Evolutionary conservation across 2,888 invertebrate genomes (phyloP).

Genomic region (Agrypnus murinus): DNA sequence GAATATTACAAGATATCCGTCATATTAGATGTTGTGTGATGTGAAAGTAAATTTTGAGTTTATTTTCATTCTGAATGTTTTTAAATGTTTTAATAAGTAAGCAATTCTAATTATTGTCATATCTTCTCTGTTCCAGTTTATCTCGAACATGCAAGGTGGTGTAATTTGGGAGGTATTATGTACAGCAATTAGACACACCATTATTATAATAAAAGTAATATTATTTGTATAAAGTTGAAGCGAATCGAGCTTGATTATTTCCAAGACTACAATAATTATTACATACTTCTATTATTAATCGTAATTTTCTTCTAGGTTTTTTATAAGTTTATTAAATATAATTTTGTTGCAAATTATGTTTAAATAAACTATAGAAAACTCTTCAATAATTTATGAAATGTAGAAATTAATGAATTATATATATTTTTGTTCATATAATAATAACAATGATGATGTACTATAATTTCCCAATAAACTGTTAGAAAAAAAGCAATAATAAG

Average conservation of each 20-base stretch:
- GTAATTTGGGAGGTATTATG: slow-evolving; percentile 8
- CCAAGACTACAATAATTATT: neutral
- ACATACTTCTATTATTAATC: neutral
- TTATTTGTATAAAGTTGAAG: neutral
- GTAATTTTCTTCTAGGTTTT: no score
- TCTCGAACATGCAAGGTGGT: slow-evolving; percentile 4
- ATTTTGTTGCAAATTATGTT: no score
- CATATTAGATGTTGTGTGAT: no score
- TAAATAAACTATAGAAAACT: slow-evolving; percentile 1
- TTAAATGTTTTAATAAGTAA: no score
- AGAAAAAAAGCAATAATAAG: no score
- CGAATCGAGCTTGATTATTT: slow-evolving; percentile 1
- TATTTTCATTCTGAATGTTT: no score
- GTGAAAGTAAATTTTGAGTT: no score
- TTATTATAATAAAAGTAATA: neutral
- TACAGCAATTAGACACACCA: neutral
- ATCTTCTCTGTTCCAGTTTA: slow-evolving; percentile 7
- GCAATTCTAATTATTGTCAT: no score
- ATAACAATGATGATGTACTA: slow-evolving; percentile 27
- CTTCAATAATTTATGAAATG: slow-evolving; percentile 12
- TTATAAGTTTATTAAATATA: no score
- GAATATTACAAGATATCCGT: no score
- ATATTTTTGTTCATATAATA: slow-evolving; percentile 26
- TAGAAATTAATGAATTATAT: slow-evolving; percentile 28
- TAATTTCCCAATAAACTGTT: slow-evolving; percentile 29